Evolutionary conservation across 2,888 invertebrate species (phyloP), one percentile per base, ranked within the genome.

Genomic region (Tupiocoris notatus): DNA sequence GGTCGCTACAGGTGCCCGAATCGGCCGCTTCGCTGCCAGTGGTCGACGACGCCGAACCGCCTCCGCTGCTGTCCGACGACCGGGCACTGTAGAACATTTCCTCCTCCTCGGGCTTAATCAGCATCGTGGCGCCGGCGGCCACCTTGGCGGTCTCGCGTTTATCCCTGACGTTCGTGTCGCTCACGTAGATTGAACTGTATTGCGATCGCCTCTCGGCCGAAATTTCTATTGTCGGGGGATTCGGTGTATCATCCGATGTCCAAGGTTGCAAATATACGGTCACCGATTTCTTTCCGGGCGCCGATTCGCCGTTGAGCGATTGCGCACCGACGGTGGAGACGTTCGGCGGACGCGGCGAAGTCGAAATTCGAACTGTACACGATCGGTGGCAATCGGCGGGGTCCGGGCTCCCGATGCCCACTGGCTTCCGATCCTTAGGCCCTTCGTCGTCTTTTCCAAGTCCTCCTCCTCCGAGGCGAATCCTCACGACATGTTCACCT

Each of bases 1-100:
- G 86, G 84, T 93, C 93, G 83, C 92, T 93, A 85, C 93, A 92
- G 54, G 93, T 93, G 63, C 93, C 93, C 77, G 93, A 93, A 84
- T 93, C 93, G 79, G 93, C 83, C 0, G 92, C 93, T 82, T 93
- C 93, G 82, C 90, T 92, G 39, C 39, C 39, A 12, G 39, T 39
- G 0, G 93, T 92, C 25, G 93, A 93, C 82, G 92, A 91, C 82
- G 93, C 93, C 0, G 93, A 93, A 82, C 92, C 92, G 67, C 73
- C 76, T 22, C 76, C 75, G n/a, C n/a, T n/a, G n/a, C n/a, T n/a
- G n/a, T n/a, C n/a, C 16, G 59, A 20, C 12, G 70, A 23, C 24
- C 70, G 58, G 9, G 22, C 67, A 24, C 67, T 67, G 61, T 70
- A 70, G 61, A 70, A 70, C 25, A 74, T 22, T 39, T 39, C 39